phyloP scores from a whole-genome alignment of 2,797 vertebrate species.

The Melanotaenia boesemani region DNA sequence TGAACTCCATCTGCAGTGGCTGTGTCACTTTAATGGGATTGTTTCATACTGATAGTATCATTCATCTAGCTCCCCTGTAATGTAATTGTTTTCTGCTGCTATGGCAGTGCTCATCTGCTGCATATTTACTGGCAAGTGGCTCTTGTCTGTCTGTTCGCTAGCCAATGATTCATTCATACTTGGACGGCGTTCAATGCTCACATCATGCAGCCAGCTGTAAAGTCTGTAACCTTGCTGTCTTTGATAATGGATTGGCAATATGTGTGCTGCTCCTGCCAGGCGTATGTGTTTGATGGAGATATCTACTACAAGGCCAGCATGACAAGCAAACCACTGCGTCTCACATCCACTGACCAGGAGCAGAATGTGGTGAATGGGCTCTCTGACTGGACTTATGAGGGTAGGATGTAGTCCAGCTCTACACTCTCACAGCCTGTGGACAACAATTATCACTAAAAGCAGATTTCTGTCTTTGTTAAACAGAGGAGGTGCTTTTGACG shows the following conservation, averaged over 20 bases:
- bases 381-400: constrained; percentile 89
- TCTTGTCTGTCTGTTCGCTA: constrained; percentile 32
- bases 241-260: constrained; percentile 59
- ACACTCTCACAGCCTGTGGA: neutral
- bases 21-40: constrained; percentile 36
- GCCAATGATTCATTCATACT: constrained; percentile 61
- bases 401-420: constrained; percentile 54
- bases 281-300: constrained; percentile 85
- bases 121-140: constrained; percentile 62
- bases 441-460: neutral
- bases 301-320: constrained; percentile 86
- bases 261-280: constrained; percentile 71
- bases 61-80: constrained; percentile 43
- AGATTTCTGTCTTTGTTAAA: constrained; percentile 28
- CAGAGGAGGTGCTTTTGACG: constrained; percentile 86
- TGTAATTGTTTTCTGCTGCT: constrained; percentile 61
- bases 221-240: constrained; percentile 51
- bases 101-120: constrained; percentile 59
- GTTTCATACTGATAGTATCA: constrained; percentile 54
- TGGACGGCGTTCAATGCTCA: constrained; percentile 47
- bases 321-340: constrained; percentile 73
- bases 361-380: constrained; percentile 83
- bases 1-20: constrained; percentile 28
- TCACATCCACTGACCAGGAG: constrained; percentile 80
- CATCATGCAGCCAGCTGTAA: constrained; percentile 42